These are phyloP conservation scores for Centropus unirufus DNA, from an alignment of 2,113 vertebrate species.

Conservation along the genomic window DNA sequence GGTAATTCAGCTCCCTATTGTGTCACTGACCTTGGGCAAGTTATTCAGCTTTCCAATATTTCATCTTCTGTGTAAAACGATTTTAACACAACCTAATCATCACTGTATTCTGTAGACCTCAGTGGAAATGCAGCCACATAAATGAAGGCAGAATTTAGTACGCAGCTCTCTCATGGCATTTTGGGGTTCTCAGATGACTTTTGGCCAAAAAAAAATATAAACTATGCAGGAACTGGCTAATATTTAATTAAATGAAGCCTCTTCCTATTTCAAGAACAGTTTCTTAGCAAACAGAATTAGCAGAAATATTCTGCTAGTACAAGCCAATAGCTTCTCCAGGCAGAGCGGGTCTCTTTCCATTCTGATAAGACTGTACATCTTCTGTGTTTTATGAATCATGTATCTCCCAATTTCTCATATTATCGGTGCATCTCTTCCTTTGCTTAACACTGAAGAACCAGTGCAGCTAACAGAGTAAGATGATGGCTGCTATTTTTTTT, in stretches of 20 bases:
- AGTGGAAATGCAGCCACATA: background rate
- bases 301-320: background rate
- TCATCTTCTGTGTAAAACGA: slow-evolving; percentile 9
- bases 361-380: background rate
- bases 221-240: background rate
- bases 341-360: background rate
- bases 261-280: slow-evolving; percentile 11
- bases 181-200: slow-evolving; percentile 21
- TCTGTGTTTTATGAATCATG: background rate
- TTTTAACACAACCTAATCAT: slow-evolving; percentile 16
- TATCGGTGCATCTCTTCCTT: background rate
- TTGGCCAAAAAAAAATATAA: slow-evolving; percentile 50
- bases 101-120: background rate
- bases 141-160: slow-evolving; percentile 19
- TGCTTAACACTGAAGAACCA: background rate
- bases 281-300: slow-evolving; percentile 5
- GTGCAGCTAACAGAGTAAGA: background rate
- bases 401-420: background rate
- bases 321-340: background rate
- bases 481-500: background rate
- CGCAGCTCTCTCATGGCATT: background rate
- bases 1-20: background rate
- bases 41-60: slow-evolving; percentile 28
- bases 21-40: slow-evolving; percentile 47
- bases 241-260: slow-evolving; percentile 45